These are phyloP conservation scores for Bucco capensis DNA, from an alignment of 2,113 vertebrate genomes.

Conservation along the genomic window DNA sequence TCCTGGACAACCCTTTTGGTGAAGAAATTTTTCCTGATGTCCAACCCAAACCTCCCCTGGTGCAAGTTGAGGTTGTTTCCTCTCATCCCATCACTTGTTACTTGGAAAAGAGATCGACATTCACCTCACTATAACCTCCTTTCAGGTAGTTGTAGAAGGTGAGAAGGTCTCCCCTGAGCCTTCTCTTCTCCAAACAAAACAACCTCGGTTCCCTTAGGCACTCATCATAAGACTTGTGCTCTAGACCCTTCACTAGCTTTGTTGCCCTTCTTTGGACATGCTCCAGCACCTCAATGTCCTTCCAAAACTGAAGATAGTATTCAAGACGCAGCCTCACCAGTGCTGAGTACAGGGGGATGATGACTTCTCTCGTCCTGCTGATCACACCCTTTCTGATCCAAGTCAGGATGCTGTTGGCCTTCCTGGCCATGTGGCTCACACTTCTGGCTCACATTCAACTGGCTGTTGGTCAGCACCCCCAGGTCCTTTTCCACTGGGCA, in stretches of 20 bases:
- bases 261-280: not conserved
- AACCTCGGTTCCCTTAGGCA: no score
- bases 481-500: accelerated
- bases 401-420: not conserved
- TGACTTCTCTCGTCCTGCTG: not conserved
- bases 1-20: not conserved
- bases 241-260: no score
- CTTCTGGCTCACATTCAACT: not conserved
- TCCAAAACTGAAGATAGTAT: no score
- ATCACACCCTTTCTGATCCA: accelerated
- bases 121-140: no score
- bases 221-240: no score
- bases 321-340: not conserved
- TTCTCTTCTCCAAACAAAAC: no score
- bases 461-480: not conserved
- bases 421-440: not conserved
- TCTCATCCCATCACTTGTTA: no score
- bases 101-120: no score
- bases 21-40: not conserved
- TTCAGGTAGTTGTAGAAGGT: no score
- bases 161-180: no score
- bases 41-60: not conserved
- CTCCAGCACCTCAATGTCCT: not conserved
- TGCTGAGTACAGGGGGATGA: not conserved
- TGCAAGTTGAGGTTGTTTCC: not conserved